Percentiles rank a stretch among this genome's conserved stretches.
Evolutionary conservation across 2,888 invertebrate species (phyloP).

Genomic region (Fissipunctia ypsillon): DNA sequence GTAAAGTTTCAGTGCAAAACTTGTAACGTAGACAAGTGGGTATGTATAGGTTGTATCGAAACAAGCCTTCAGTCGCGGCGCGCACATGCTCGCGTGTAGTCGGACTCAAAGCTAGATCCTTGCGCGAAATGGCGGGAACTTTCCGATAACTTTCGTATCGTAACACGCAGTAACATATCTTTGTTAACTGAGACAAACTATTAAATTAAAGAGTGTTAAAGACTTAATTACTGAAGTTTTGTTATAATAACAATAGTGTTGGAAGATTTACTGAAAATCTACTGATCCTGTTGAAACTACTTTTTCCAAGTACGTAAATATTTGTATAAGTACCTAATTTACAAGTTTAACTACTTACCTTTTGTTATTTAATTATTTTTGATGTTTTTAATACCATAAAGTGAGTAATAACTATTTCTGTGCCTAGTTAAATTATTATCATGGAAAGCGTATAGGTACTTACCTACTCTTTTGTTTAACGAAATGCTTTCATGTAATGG

Average conservation of each 20-base stretch:
- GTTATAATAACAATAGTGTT: slow-evolving; percentile 52
- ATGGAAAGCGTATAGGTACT: neutral
- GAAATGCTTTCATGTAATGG: too few relatives aligned
- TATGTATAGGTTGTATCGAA: slow-evolving; percentile 83
- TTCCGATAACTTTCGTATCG: slow-evolving; percentile 83
- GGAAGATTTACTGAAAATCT: slow-evolving; percentile 49
- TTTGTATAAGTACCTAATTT: neutral
- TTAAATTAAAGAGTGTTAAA: slow-evolving; percentile 44
- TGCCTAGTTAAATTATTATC: neutral
- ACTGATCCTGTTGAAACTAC: slow-evolving; percentile 22
- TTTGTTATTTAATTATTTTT: neutral
- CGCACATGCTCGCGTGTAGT: slow-evolving; percentile 84
- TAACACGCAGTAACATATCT: slow-evolving; percentile 67
- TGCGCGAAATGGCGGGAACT: slow-evolving; percentile 84
- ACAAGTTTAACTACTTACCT: neutral
- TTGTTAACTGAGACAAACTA: slow-evolving; percentile 40
- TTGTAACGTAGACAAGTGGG: slow-evolving; percentile 86
- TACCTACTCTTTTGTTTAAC: neutral
- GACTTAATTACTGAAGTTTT: slow-evolving; percentile 27
- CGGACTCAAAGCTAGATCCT: slow-evolving; percentile 71
- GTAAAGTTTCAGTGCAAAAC: slow-evolving; percentile 76
- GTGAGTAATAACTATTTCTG: neutral
- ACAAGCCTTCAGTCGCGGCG: slow-evolving; percentile 86
- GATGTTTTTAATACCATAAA: neutral
- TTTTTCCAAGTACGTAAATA: slow-evolving; percentile 57